Percentiles rank a stretch among this genome's conserved stretches.
Conservation (phyloP, 2,113 vertebrate genomes). For the Aepyceros melampus region DNA sequence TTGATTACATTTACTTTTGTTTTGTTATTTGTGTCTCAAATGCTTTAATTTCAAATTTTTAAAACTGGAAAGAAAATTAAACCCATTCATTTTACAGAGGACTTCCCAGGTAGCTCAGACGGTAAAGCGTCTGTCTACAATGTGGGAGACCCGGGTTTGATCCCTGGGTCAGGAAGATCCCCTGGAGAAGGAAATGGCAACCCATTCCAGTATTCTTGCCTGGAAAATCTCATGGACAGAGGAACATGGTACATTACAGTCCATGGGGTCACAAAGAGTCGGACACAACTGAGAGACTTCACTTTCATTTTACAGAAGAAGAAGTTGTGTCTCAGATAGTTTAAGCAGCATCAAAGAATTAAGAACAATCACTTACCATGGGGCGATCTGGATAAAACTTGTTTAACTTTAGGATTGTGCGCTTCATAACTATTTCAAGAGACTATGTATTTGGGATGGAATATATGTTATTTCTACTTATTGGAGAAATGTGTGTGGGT, state of each 20-base stretch:
- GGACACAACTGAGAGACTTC: neutral
- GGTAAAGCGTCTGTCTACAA: neutral
- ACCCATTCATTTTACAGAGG: neutral
- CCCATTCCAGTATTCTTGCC: neutral
- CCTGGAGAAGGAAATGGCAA: neutral
- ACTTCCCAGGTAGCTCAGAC: neutral
- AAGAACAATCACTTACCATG: neutral
- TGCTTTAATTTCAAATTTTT: neutral
- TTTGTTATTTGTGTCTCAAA: neutral
- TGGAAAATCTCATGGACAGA: neutral
- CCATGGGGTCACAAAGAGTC: neutral
- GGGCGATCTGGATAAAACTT: neutral
- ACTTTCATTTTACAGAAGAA: neutral
- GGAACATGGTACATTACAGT: neutral
- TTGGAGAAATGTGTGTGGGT: neutral
- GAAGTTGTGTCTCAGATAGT: neutral
- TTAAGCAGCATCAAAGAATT: neutral
- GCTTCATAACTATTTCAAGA: neutral
- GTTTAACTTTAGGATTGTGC: neutral
- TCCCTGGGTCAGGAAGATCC: neutral
- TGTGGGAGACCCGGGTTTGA: fast-evolving
- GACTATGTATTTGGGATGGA: neutral
- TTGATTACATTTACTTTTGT: neutral
- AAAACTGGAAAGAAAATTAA: neutral
- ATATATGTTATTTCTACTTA: neutral